phyloP scores from a whole-genome alignment of 2,888 invertebrate species.

The Cheiracanthium punctorium region DNA sequence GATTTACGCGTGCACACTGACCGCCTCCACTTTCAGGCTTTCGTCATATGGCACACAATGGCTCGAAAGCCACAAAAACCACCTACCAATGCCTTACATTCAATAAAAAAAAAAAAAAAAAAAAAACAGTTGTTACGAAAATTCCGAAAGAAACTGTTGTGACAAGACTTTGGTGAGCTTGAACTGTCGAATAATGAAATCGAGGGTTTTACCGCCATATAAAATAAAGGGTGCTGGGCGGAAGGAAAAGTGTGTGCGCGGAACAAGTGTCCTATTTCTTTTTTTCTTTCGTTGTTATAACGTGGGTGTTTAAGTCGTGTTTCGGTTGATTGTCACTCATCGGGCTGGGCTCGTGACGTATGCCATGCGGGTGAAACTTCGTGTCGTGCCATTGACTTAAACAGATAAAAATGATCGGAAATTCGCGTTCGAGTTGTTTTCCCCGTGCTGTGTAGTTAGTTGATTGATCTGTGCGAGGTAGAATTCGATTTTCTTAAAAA shows the following conservation, averaged over 20 bases:
- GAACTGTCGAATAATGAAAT: background rate
- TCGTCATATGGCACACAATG: too few species aligned
- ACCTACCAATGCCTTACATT: too few species aligned
- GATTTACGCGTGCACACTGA: too few species aligned
- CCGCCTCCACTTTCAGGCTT: too few species aligned
- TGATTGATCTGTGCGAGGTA: too few species aligned
- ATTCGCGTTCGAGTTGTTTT: too few species aligned
- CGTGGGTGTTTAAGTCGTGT: background rate
- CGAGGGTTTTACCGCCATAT: background rate
- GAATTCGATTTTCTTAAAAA: too few species aligned
- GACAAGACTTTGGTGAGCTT: background rate
- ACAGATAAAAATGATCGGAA: too few species aligned
- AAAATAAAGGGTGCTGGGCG: constrained; percentile 2
- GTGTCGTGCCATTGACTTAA: background rate
- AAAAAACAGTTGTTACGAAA: too few species aligned
- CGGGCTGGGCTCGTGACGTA: background rate
- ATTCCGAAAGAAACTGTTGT: background rate
- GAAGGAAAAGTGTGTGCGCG: background rate
- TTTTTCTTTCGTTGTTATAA: background rate
- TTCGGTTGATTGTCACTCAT: background rate
- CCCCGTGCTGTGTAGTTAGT: too few species aligned
- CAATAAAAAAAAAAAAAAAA: too few species aligned
- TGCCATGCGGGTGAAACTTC: background rate
- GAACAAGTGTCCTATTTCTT: constrained; percentile 2
- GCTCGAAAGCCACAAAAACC: too few species aligned